Evolutionary conservation across 2,113 vertebrate genomes (phyloP), one percentile per base, ranked within the genome.

Genomic region (Turnix velox): DNA sequence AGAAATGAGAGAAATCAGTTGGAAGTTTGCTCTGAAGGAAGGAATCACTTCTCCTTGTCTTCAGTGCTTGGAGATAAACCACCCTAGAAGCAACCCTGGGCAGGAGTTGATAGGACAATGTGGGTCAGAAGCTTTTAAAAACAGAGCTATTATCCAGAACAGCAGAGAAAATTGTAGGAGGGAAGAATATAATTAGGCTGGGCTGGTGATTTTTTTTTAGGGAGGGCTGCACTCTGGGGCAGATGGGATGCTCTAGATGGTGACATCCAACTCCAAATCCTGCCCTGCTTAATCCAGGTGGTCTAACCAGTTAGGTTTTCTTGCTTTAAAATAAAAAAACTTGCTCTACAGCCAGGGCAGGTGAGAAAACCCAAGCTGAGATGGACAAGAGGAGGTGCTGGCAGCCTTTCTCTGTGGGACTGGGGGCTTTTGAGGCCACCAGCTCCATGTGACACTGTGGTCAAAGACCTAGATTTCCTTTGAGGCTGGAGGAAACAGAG

Each of bases 81-180:
- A 54, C 62, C 74, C 69, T 62, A 75, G 71, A 67, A 69, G 75
- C 0, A 30, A 10, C 71, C 85, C 48, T 61, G 6, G 1, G 63
- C 58, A 87, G 54, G 39, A 92, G 37, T 2, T 2, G 28, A 86
- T 62, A 92, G 76, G 0, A 3, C 62, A 72, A 58, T 95, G 81
- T 79, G 85, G 78, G 90, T 92, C 85, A 94, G 93, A 85, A 80
- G 90, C 16, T 6, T 6, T 93, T 77, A n/a, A 92, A 91, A 92
- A 19, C 84, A 95, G 66, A 88, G 69, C 87, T 62, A 65, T 94
- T 91, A 91, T 45, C 78, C 40, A 35, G 49, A 58, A 52, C 6
- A 54, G 82, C 85, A 76, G 67, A 48, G 90, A 58, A 37, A 61
- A 80, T 46, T 46, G 88, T 42, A 76, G 87, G 71, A 90, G 62